Percentiles rank a stretch among this genome's conserved stretches.
These are phyloP conservation scores for Gymnopithys bicolor DNA, from an alignment of 2,797 vertebrate species.

Conservation along the genomic window DNA sequence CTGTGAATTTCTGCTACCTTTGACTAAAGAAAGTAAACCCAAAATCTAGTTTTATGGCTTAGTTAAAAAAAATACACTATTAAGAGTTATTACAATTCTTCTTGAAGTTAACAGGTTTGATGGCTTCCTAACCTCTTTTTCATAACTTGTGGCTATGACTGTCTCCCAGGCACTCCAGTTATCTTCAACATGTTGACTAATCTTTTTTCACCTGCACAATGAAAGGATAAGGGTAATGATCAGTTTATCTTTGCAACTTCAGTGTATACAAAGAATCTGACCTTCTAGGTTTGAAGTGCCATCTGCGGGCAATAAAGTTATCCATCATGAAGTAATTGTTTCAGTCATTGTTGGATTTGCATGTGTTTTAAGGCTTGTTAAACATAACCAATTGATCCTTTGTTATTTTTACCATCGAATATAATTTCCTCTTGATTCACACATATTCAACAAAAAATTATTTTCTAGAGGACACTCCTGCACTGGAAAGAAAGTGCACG, in stretches of 20 bases:
- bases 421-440: slow-evolving; percentile 7
- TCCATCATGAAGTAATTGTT: slow-evolving; percentile 54
- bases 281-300: slow-evolving; percentile 60
- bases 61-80: neutral
- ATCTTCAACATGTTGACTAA: neutral
- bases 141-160: neutral
- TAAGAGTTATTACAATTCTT: neutral
- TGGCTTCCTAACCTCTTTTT: neutral
- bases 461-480: neutral
- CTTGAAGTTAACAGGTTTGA: neutral
- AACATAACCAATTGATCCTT: neutral
- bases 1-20: neutral
- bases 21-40: neutral
- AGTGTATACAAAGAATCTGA: slow-evolving; percentile 56
- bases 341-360: slow-evolving; percentile 14
- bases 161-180: neutral
- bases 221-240: slow-evolving; percentile 39
- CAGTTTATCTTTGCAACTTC: slow-evolving; percentile 53
- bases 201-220: slow-evolving; percentile 33
- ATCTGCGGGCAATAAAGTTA: slow-evolving; percentile 53
- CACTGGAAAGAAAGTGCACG: accelerated
- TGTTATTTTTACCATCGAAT: slow-evolving; percentile 35
- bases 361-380: slow-evolving; percentile 48
- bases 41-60: neutral
- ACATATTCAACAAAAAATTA: neutral